A percentile compares a stretch with the other conserved stretches of the same genome.
Evolutionary conservation across 2,113 vertebrate genomes (phyloP).

Genomic region (Boleophthalmus pectinirostris): DNA sequence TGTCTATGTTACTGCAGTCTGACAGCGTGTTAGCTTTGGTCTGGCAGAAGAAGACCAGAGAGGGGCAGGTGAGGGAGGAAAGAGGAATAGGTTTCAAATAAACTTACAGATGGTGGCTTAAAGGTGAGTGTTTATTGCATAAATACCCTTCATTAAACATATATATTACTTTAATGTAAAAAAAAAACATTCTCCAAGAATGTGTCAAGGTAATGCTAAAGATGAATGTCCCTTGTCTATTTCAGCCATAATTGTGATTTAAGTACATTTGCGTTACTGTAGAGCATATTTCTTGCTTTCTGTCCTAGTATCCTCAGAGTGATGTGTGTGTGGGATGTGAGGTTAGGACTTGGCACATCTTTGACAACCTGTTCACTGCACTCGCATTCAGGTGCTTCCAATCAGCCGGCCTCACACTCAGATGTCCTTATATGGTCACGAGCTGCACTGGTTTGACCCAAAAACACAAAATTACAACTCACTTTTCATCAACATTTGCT

Average conservation of each 20-base stretch:
- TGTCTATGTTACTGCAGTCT: too few relatives aligned
- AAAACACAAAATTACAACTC: constrained; percentile 37
- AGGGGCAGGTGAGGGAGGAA: too few relatives aligned
- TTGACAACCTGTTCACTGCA: constrained; percentile 35
- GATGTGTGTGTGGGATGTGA: constrained; percentile 8
- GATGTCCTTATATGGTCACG: constrained; percentile 62
- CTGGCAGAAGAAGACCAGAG: too few relatives aligned
- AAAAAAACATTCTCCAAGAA: too few relatives aligned
- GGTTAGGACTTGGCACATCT: background rate
- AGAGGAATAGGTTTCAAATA: too few relatives aligned
- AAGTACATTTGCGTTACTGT: background rate
- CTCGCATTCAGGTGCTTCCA: constrained; percentile 58
- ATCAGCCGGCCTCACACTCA: constrained; percentile 42
- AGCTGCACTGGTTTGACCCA: constrained; percentile 32
- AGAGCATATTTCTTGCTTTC: background rate
- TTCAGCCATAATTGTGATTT: background rate
- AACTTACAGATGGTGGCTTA: too few relatives aligned
- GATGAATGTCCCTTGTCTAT: background rate
- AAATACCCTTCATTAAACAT: too few relatives aligned
- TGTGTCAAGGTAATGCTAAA: too few relatives aligned
- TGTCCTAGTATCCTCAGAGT: background rate
- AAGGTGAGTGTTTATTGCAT: too few relatives aligned
- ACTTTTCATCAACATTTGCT: constrained; percentile 35
- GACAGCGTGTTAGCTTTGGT: too few relatives aligned
- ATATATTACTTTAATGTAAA: too few relatives aligned